Percentiles rank a stretch among this genome's conserved stretches.
phyloP scores from a whole-genome alignment of 2,888 invertebrate genomes.

The Pheosia gnoma region DNA sequence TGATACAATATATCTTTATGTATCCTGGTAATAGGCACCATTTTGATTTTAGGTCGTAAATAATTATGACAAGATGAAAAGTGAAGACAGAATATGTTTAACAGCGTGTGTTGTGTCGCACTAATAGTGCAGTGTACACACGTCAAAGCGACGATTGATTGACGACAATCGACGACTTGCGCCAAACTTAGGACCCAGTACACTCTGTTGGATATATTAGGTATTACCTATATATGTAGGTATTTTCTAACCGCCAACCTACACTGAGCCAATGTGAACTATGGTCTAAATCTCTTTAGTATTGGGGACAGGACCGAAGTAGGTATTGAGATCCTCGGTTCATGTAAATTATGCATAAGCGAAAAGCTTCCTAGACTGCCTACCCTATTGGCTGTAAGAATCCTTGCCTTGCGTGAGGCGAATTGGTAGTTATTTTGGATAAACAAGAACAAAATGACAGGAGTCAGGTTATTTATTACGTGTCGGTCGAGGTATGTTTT shows the following conservation, averaged over 20 bases:
- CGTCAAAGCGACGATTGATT: conserved; percentile 6
- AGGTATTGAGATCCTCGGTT: too few relatives aligned
- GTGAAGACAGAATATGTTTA: conserved; percentile 6
- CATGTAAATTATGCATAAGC: too few relatives aligned
- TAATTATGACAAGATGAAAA: background rate
- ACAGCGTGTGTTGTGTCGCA: background rate
- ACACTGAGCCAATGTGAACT: background rate
- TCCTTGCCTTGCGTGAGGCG: too few relatives aligned
- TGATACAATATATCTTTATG: background rate
- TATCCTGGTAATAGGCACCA: background rate
- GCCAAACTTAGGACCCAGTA: conserved; percentile 1
- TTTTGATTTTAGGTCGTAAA: background rate
- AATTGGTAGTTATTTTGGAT: too few relatives aligned
- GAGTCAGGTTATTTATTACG: too few relatives aligned
- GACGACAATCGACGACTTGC: background rate
- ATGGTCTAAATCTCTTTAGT: background rate
- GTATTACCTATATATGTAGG: background rate
- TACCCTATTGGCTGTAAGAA: too few relatives aligned
- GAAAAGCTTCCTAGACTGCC: too few relatives aligned
- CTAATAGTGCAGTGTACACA: conserved; percentile 9
- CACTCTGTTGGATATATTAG: background rate
- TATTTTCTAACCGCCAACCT: background rate
- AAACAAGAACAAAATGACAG: too few relatives aligned
- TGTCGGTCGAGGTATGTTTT: too few relatives aligned
- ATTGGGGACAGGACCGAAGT: too few relatives aligned